phyloP scores from a whole-genome alignment of 2,888 invertebrate species.

The Kryphioiulus occultus region DNA sequence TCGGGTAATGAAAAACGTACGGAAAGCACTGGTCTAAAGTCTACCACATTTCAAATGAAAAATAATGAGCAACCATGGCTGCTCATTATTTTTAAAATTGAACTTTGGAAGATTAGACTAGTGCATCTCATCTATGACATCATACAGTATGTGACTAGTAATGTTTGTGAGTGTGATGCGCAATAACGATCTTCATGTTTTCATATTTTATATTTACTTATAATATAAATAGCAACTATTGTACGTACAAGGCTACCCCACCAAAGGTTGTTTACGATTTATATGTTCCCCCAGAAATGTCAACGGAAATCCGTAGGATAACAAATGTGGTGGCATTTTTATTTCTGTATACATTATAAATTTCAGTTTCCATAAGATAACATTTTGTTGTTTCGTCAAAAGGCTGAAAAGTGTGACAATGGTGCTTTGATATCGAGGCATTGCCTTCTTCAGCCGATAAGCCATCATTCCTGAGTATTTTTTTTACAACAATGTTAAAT shows the following conservation, averaged over 20 bases:
- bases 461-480: not conserved
- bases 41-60: too few relatives aligned
- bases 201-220: too few relatives aligned
- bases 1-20: too few relatives aligned
- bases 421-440: not conserved
- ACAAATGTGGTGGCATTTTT: not conserved
- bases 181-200: too few relatives aligned
- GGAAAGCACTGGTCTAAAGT: too few relatives aligned
- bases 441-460: not conserved
- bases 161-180: too few relatives aligned
- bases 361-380: not conserved
- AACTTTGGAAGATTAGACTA: too few relatives aligned
- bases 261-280: not conserved
- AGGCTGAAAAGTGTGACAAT: not conserved
- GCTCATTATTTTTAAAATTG: too few relatives aligned
- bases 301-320: conserved; percentile 7
- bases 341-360: not conserved
- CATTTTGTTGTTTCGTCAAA: not conserved
- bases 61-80: too few relatives aligned
- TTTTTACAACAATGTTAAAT: not conserved
- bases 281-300: not conserved
- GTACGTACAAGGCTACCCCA: not conserved
- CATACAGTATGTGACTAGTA: too few relatives aligned
- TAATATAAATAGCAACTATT: too few relatives aligned
- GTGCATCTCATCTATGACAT: too few relatives aligned